These are phyloP conservation scores for Parascotia fuliginaria DNA, from an alignment of 2,888 invertebrate species.

Conservation along the genomic window DNA sequence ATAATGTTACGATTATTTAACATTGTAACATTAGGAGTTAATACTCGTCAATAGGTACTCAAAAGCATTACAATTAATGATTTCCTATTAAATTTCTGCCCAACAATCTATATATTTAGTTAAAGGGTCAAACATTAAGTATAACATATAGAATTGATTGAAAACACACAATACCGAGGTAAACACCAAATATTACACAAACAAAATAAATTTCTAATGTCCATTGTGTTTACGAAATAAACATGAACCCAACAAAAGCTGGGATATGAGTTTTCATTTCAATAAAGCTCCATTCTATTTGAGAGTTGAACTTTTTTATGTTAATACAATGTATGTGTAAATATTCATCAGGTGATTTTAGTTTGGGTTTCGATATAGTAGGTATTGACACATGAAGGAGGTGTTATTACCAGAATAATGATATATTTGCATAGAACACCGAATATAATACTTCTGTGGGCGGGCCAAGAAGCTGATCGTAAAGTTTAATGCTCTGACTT, in stretches of 20 bases:
- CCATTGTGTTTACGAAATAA: conserved; percentile 29
- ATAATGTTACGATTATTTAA: no score
- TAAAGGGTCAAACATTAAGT: no score
- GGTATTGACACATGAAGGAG: neutral
- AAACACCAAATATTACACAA: conserved; percentile 25
- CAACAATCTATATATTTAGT: no score
- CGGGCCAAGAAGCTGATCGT: no score
- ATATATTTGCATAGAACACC: no score
- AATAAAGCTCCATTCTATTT: conserved; percentile 28
- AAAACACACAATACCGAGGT: neutral
- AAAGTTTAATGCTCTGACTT: no score
- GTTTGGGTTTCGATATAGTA: neutral
- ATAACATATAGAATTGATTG: no score
- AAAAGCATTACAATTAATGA: no score
- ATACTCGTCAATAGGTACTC: no score
- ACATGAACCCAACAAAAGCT: conserved; percentile 31
- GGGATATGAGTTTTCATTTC: conserved; percentile 36
- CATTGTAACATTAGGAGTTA: no score
- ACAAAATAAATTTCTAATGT: conserved; percentile 30
- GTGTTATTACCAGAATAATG: neutral
- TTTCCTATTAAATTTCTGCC: no score
- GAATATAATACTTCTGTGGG: no score
- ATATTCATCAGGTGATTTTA: conserved; percentile 15
- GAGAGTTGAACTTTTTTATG: conserved; percentile 22
- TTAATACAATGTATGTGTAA: conserved; percentile 22